phyloP scores from a whole-genome alignment of 2,113 vertebrate genomes.

The Coracopsis vasa region DNA sequence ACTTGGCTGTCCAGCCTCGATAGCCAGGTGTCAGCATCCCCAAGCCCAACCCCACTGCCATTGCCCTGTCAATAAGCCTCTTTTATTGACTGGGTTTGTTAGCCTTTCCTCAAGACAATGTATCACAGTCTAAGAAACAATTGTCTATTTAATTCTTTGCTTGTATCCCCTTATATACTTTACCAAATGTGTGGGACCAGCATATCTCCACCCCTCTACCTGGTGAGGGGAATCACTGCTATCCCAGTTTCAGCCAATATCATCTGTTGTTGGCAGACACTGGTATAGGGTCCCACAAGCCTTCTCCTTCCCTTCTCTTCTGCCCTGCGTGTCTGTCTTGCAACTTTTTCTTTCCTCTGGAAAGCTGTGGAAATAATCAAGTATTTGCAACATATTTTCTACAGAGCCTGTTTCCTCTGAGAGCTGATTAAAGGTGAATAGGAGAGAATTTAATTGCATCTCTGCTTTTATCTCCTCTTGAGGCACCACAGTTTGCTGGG shows the following conservation, averaged over 20 bases:
- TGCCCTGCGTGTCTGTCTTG: background rate
- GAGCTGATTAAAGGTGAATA: background rate
- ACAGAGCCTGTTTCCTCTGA: background rate
- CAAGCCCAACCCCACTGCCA: accelerated
- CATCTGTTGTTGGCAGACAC: background rate
- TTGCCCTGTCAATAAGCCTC: background rate
- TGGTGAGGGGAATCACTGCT: background rate
- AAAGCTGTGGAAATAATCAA: background rate
- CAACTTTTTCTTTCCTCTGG: background rate
- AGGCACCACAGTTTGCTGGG: background rate
- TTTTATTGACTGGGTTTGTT: background rate
- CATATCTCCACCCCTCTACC: background rate
- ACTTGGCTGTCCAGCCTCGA: background rate
- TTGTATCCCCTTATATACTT: background rate
- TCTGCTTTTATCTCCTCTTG: background rate
- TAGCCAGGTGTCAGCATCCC: accelerated
- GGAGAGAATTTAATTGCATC: background rate
- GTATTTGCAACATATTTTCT: background rate
- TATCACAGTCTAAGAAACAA: accelerated
- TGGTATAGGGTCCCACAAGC: background rate
- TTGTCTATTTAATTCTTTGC: background rate
- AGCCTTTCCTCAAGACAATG: background rate
- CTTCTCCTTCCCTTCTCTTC: background rate
- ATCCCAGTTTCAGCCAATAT: background rate
- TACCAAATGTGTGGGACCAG: background rate